phyloP scores from a whole-genome alignment of 2,797 vertebrate genomes.

The Melanotaenia nigrans region DNA sequence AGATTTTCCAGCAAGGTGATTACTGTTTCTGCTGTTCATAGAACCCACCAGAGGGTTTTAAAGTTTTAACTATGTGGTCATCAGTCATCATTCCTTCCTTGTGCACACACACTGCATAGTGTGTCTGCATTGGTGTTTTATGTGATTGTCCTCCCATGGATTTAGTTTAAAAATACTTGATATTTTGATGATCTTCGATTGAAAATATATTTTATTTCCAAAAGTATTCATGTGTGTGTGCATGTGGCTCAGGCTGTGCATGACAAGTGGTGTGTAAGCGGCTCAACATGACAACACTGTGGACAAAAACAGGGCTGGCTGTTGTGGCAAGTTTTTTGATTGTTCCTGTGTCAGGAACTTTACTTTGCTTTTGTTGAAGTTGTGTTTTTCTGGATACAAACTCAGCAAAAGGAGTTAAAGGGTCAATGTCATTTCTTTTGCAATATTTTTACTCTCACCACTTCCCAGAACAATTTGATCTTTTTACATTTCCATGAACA shows the following conservation, averaged over 20 bases:
- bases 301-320: slow-evolving; percentile 74
- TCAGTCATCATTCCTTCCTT: slow-evolving; percentile 41
- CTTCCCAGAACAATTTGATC: too few relatives aligned
- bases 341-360: slow-evolving; percentile 17
- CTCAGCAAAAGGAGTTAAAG: too few relatives aligned
- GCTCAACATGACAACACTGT: slow-evolving; percentile 56
- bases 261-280: slow-evolving; percentile 29
- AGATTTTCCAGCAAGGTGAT: not conserved
- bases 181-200: not conserved
- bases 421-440: too few relatives aligned
- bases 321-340: slow-evolving; percentile 44
- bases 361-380: too few relatives aligned
- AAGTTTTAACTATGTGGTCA: not conserved
- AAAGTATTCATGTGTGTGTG: slow-evolving; percentile 4
- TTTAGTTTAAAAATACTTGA: not conserved
- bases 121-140: slow-evolving; percentile 24
- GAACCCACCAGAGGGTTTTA: not conserved
- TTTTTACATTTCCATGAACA: too few relatives aligned
- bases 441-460: too few relatives aligned
- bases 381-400: too few relatives aligned
- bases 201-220: not conserved
- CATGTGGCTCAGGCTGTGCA: slow-evolving; percentile 19
- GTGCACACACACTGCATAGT: slow-evolving; percentile 40
- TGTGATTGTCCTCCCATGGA: slow-evolving; percentile 2
- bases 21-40: not conserved